Conservation (phyloP, 2,888 invertebrate species). For the Ennomos quercinarius region DNA sequence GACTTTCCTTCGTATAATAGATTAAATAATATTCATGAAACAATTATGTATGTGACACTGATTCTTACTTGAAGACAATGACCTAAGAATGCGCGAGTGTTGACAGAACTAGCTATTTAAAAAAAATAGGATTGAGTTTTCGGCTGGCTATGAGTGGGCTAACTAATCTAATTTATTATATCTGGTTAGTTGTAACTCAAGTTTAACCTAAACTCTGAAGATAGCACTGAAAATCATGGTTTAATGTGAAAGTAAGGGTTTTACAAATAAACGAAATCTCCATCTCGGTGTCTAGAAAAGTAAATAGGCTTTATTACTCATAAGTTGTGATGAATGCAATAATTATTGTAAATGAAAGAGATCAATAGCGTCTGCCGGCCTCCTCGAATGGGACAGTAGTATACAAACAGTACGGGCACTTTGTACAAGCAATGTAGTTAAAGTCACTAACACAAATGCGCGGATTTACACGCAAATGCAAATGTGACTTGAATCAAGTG, state of each 20-base stretch:
- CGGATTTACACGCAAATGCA: neutral
- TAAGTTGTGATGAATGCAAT: slow-evolving; percentile 29
- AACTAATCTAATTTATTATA: neutral
- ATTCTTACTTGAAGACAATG: slow-evolving; percentile 31
- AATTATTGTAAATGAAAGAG: slow-evolving; percentile 14
- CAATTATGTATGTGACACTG: slow-evolving; percentile 6
- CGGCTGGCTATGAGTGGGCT: neutral
- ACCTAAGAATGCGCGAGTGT: slow-evolving; percentile 13
- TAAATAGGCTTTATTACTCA: slow-evolving; percentile 1
- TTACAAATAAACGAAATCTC: neutral
- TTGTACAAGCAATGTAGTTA: neutral
- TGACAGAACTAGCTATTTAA: slow-evolving; percentile 13
- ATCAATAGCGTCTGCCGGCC: slow-evolving; percentile 1
- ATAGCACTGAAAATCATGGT: neutral
- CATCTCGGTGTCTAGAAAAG: neutral
- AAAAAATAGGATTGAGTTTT: neutral
- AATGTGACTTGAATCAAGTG: neutral
- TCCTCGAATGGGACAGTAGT: neutral
- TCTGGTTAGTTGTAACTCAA: neutral
- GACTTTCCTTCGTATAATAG: slow-evolving; percentile 30
- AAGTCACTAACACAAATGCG: neutral
- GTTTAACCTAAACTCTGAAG: neutral
- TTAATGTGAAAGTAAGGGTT: neutral
- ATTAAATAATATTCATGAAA: slow-evolving; percentile 23
- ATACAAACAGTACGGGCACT: neutral